Evolutionary conservation across 2,888 invertebrate species (phyloP).

Genomic region (Alviniconcha strummeri): DNA sequence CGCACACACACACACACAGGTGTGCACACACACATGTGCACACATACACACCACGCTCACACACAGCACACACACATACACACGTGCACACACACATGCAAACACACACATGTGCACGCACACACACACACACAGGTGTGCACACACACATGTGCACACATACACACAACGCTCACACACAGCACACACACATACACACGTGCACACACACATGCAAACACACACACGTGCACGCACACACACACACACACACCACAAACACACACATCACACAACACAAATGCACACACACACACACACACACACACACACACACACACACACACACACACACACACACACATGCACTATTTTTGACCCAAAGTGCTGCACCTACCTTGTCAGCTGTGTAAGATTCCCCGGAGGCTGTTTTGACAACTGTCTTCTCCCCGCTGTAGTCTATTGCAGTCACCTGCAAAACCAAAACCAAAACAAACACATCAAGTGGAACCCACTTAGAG

Average conservation of each 20-base stretch:
- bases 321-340: constrained; percentile 10
- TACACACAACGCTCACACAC: not conserved
- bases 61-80: not conserved
- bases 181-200: not conserved
- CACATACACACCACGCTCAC: not conserved
- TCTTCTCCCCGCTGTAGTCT: constrained; percentile 55
- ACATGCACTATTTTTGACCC: not conserved
- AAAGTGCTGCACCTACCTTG: constrained; percentile 49
- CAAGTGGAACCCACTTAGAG: not conserved
- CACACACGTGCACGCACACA: not conserved
- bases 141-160: not conserved
- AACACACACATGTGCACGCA: not conserved
- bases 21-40: not conserved
- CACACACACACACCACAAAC: not conserved
- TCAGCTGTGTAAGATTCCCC: constrained; percentile 62
- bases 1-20: not conserved
- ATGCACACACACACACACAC: not conserved
- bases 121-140: not conserved
- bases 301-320: constrained; percentile 6
- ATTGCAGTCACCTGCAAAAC: constrained; percentile 55
- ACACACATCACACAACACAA: not conserved
- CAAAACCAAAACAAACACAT: not conserved
- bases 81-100: not conserved
- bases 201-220: not conserved
- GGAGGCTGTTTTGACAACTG: constrained; percentile 55